Percentiles rank a stretch among this genome's conserved stretches.
Conservation (phyloP, 2,797 vertebrate species). For the Adelosebastes latens region DNA sequence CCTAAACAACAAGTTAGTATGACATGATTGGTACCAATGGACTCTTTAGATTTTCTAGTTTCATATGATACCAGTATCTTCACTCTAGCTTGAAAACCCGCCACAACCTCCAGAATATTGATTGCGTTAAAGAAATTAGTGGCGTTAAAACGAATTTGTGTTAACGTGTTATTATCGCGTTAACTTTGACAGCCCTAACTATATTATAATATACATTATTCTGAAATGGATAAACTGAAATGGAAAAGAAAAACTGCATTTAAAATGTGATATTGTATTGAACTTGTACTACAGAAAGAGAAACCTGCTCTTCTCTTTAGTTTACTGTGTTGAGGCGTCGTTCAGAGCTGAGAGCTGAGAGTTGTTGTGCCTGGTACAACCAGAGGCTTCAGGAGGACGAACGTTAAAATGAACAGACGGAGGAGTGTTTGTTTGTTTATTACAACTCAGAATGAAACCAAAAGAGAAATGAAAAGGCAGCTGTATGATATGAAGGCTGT, state of each 20-base stretch:
- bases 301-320: not conserved
- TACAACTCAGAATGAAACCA: not conserved
- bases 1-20: rapidly evolving
- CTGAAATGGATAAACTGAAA: not conserved
- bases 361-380: constrained; percentile 37
- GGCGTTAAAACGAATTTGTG: too few species aligned
- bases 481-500: not conserved
- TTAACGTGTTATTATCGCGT: too few species aligned
- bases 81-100: too few species aligned
- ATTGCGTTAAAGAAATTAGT: too few species aligned
- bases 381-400: not conserved
- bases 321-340: not conserved
- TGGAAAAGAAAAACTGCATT: too few species aligned
- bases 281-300: not conserved
- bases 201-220: too few species aligned
- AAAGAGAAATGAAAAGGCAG: not conserved
- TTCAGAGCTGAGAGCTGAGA: not conserved
- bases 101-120: too few species aligned
- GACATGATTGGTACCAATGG: too few species aligned
- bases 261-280: not conserved
- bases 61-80: too few species aligned
- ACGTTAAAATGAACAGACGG: not conserved
- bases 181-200: too few species aligned
- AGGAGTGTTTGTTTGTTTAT: constrained; percentile 17
- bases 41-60: too few species aligned